Evolutionary conservation across 2,888 invertebrate genomes (phyloP).

Genomic region (Parasteatoda lunata): DNA sequence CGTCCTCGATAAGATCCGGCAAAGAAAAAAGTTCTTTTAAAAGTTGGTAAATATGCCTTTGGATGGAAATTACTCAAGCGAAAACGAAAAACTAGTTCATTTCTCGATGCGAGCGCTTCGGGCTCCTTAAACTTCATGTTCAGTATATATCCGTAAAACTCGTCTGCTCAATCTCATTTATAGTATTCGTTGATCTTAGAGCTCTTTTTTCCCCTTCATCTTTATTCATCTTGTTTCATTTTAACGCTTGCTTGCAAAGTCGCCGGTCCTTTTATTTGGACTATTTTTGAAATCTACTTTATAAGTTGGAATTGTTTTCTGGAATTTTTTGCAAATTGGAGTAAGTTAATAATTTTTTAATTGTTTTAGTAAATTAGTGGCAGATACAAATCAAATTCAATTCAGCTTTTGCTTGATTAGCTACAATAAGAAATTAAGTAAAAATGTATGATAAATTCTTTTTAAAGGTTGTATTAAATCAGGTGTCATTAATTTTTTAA

Average conservation of each 20-base stretch:
- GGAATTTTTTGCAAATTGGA: too few species aligned
- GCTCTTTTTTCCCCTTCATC: constrained; percentile 5
- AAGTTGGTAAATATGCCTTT: constrained; percentile 26
- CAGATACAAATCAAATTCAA: too few species aligned
- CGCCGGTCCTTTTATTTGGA: neutral
- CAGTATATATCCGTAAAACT: constrained; percentile 54
- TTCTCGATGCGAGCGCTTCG: constrained; percentile 44
- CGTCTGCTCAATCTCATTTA: constrained; percentile 48
- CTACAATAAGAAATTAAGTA: too few species aligned
- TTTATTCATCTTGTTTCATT: neutral
- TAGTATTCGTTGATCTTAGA: constrained; percentile 40
- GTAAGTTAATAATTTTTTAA: too few species aligned
- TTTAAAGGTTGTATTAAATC: too few species aligned
- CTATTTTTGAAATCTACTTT: neutral
- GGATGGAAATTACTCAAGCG: constrained; percentile 56
- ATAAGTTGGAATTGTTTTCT: too few species aligned
- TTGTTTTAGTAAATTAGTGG: too few species aligned
- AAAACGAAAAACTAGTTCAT: constrained; percentile 64
- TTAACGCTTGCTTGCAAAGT: neutral
- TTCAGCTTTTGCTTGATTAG: too few species aligned
- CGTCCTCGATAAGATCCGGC: constrained; percentile 43
- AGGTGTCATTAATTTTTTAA: too few species aligned
- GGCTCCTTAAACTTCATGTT: constrained; percentile 51
- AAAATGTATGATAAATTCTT: too few species aligned
- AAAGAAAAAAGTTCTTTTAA: constrained; percentile 19